phyloP scores from a whole-genome alignment of 2,797 vertebrate species.

The Molossus molossus region DNA sequence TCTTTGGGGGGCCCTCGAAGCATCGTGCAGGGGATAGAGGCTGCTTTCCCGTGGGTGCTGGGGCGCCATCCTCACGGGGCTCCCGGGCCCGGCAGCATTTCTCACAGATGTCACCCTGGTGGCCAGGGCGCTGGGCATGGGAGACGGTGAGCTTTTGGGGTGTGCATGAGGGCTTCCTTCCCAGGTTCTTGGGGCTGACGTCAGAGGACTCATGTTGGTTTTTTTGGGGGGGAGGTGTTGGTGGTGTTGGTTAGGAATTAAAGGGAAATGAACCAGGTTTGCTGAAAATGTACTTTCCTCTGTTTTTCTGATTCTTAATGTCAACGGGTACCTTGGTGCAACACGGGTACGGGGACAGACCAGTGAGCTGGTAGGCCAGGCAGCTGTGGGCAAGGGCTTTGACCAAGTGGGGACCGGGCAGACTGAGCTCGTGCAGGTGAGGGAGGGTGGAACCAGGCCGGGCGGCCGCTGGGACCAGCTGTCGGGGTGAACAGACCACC shows the following conservation, averaged over 20 bases:
- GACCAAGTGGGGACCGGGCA: neutral
- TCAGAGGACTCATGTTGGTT: neutral
- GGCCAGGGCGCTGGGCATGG: neutral
- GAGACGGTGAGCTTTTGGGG: neutral
- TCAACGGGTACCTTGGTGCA: neutral
- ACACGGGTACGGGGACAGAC: neutral
- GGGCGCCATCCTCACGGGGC: neutral
- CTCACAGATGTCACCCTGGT: neutral
- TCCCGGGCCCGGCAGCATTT: neutral
- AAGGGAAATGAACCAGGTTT: neutral
- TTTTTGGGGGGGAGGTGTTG: neutral
- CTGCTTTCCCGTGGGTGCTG: fast-evolving
- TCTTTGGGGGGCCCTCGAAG: neutral
- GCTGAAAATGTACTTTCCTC: neutral
- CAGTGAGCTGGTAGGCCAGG: neutral
- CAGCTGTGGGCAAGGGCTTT: neutral
- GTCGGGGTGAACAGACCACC: too few species aligned
- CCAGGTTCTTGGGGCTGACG: neutral
- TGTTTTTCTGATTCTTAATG: neutral
- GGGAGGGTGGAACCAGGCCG: neutral
- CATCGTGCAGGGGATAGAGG: too few species aligned
- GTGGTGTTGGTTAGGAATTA: neutral
- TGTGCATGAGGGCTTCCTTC: neutral
- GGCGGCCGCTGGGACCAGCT: neutral
- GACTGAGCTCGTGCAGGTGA: neutral